These are phyloP conservation scores for Temnothorax longispinosus DNA, from an alignment of 1,140 invertebrate genomes.

Conservation along the genomic window DNA sequence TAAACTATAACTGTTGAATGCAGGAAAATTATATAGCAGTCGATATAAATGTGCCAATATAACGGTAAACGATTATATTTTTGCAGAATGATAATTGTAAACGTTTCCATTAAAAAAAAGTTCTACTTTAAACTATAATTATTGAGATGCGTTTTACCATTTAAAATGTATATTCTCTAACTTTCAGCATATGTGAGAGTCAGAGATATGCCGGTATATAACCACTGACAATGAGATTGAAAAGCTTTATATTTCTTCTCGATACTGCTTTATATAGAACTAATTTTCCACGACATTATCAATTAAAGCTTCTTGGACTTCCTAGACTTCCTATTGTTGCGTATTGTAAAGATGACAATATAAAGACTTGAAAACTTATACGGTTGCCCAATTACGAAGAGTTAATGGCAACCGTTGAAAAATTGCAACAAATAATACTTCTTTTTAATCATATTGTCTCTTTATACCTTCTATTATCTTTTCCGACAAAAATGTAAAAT, in stretches of 20 bases:
- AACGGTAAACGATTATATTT: not conserved
- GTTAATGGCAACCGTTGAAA: not conserved
- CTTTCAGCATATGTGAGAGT: not conserved
- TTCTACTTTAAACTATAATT: not conserved
- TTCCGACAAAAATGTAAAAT: not conserved
- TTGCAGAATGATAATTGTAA: not conserved
- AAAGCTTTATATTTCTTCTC: not conserved
- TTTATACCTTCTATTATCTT: not conserved
- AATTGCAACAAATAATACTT: not conserved
- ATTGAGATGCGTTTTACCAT: not conserved
- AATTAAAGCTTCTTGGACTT: not conserved
- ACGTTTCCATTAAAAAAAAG: not conserved
- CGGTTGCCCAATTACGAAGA: not conserved
- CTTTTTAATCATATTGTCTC: not conserved
- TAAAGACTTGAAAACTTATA: not conserved
- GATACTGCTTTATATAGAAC: not conserved
- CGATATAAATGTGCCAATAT: not conserved
- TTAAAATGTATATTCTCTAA: not conserved
- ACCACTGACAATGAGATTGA: too few species aligned
- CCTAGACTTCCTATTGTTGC: not conserved
- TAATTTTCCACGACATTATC: not conserved
- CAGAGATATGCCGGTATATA: not conserved
- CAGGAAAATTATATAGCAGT: not conserved
- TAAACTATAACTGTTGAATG: not conserved
- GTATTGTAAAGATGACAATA: not conserved